Evolutionary conservation across 1,140 invertebrate genomes (phyloP), one percentile per base, ranked within the genome.

Genomic region (Aleiodes sp.): DNA sequence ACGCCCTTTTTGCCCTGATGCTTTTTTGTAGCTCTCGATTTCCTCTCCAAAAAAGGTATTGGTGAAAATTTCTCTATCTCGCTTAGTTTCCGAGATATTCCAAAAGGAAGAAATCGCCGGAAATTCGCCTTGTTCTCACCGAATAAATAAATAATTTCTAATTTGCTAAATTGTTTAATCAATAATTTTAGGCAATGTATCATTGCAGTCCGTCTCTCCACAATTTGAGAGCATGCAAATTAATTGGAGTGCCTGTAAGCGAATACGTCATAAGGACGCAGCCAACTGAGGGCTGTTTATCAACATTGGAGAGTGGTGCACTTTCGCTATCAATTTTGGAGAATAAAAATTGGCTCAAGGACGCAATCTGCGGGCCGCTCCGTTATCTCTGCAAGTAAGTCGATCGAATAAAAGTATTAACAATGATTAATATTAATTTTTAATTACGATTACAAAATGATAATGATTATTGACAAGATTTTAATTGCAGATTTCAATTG

Each of bases 261-360:
- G 91, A 93, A 83, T 98, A 97, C 83, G 93, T 96, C 61, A 96
- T 98, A 73, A 89, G 96, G 73, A 97, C 96, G 4, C 96, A 98
- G 80, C 96, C 96, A 4, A 94, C 93, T 24, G 94, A 97, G 82
- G 92, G 92, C 28, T 96, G 95, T 78, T 86, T 98, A 10, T 98
- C 96, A 41, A 98, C 96, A 0, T 84, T 98, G 28, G 96, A 98
- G 87, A 94, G 94, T 21, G 96, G 93, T 2, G 94, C 95, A 1
- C 88, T 94, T 80, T 93, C 94, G 10, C 86, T 97, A 62, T 87
- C 92, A 2, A 88, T 92, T 72, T 80, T 98, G 65, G 96, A 98
- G 87, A 81, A 87, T 26, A 87, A 92, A 79, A 83, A 88, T 28
- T 86, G 87, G 66, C 89, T 94, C 75, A 89, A 87, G 74, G 84